Evolutionary conservation across 2,113 vertebrate species (phyloP), one percentile per base, ranked within the genome.

Genomic region (Peromyscus leucopus): DNA sequence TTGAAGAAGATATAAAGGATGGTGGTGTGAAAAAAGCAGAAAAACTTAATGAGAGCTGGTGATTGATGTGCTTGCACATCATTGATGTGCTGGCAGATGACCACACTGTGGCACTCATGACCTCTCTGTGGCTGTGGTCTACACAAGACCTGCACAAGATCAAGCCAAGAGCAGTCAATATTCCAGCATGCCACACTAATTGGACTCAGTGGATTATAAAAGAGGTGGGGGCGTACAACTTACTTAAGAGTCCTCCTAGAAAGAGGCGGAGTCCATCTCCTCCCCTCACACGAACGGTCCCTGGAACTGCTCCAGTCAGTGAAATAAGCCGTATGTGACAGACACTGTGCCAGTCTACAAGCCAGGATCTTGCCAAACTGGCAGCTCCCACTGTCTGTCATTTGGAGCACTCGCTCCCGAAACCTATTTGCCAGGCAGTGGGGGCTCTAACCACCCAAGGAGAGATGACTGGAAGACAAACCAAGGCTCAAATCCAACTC

Each of bases 51-150:
- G 79, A 42, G 28, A 0, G 42, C 57, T 39, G 28, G 0, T 11
- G 2, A 3, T 0, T 1, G 4, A 36, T 33, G 11, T 15, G 15
- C 42, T 90, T 51, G 51, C 46, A 7, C 6, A 0, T 11, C 3
- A 3, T 0, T 1, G 4, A 42, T 33, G 15, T 19, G 15, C 42
- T 90, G 42, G 7, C 65, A 79, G 72, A 95, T 22, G 84, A 16
- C 75, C 39, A 26, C 75, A 76, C 26, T 28, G 42, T 15, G 39
- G 26, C 75, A 16, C 42, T 76, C 75, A 51, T 17, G 46, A 69
- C 42, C 42, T 86, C 42, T 67, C 10, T 21, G 19, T 7, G 42
- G 42, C 42, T 36, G 9, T 13, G 31, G 17, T 48, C 61, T 51
- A 21, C 8, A 48, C 31, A 51, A 86, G 83, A 31, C 63, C 84